phyloP scores from a whole-genome alignment of 2,888 invertebrate species.

The Athalia rosae region DNA sequence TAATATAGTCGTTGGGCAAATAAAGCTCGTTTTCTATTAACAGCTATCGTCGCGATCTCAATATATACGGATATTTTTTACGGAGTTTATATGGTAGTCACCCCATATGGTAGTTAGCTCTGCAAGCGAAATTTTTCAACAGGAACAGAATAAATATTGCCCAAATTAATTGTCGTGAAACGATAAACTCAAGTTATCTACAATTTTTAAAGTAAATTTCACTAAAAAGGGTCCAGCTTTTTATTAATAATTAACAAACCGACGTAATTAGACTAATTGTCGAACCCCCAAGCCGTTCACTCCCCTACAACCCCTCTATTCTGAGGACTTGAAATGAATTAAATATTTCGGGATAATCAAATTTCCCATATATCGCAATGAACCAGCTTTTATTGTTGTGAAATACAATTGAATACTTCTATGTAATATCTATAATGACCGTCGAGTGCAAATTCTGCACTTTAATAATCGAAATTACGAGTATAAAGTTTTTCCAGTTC shows the following conservation, averaged over 20 bases:
- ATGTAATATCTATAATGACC: too few relatives aligned
- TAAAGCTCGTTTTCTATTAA: constrained; percentile 66
- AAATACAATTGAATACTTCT: too few relatives aligned
- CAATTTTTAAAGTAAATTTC: neutral
- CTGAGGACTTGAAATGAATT: neutral
- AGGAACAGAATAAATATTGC: neutral
- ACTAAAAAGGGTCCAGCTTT: neutral
- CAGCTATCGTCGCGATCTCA: neutral
- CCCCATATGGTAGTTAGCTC: too few relatives aligned
- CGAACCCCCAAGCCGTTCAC: neutral
- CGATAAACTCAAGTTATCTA: too few relatives aligned
- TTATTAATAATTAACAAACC: neutral
- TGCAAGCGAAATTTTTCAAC: neutral
- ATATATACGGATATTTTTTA: neutral
- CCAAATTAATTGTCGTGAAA: too few relatives aligned
- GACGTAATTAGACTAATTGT: constrained; percentile 18
- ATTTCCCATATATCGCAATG: neutral
- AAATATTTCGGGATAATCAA: neutral
- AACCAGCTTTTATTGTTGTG: neutral
- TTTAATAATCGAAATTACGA: neutral
- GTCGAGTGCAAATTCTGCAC: too few relatives aligned
- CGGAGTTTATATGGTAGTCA: too few relatives aligned
- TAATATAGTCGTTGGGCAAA: constrained; percentile 70
- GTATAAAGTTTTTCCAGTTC: neutral
- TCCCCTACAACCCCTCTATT: neutral